Percentiles rank a stretch among this genome's conserved stretches.
These are phyloP conservation scores for Camptogramma bilineatum DNA, from an alignment of 2,888 invertebrate genomes.

Conservation along the genomic window DNA sequence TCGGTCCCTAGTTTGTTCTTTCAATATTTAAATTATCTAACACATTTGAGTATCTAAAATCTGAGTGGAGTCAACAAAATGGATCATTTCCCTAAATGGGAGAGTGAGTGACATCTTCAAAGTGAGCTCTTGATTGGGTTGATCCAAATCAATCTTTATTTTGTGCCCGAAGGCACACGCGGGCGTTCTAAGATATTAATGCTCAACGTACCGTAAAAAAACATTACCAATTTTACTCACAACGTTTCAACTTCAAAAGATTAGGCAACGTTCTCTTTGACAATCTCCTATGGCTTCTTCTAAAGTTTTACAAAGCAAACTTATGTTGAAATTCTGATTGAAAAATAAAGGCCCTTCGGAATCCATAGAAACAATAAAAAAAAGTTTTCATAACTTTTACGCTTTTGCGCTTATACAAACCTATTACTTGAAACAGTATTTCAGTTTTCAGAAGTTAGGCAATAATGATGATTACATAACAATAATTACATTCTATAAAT, in stretches of 20 bases:
- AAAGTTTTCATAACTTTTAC: slow-evolving; percentile 9
- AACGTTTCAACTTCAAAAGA: slow-evolving; percentile 30
- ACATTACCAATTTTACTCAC: slow-evolving; percentile 58
- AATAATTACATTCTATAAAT: no score
- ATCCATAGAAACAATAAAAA: slow-evolving; percentile 15
- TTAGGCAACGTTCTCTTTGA: slow-evolving; percentile 15
- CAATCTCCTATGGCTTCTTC: slow-evolving; percentile 10
- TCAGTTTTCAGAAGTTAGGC: no score
- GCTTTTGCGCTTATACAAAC: slow-evolving; percentile 8
- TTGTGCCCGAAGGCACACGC: slow-evolving; percentile 54
- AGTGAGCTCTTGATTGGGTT: slow-evolving; percentile 49
- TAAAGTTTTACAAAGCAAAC: slow-evolving; percentile 12
- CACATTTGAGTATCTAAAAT: neutral
- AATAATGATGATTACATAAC: no score
- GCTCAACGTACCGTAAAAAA: slow-evolving; percentile 63
- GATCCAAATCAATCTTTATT: slow-evolving; percentile 64
- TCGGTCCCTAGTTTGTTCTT: no score
- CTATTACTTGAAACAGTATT: no score
- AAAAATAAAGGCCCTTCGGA: slow-evolving; percentile 1
- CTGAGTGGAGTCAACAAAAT: slow-evolving; percentile 3
- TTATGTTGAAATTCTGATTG: neutral
- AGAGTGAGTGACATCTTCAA: slow-evolving; percentile 14
- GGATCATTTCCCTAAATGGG: neutral
- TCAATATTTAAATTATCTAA: no score
- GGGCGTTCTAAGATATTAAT: slow-evolving; percentile 53